Evolutionary conservation across 2,888 invertebrate species (phyloP).

Genomic region (Cyclophora punctaria): DNA sequence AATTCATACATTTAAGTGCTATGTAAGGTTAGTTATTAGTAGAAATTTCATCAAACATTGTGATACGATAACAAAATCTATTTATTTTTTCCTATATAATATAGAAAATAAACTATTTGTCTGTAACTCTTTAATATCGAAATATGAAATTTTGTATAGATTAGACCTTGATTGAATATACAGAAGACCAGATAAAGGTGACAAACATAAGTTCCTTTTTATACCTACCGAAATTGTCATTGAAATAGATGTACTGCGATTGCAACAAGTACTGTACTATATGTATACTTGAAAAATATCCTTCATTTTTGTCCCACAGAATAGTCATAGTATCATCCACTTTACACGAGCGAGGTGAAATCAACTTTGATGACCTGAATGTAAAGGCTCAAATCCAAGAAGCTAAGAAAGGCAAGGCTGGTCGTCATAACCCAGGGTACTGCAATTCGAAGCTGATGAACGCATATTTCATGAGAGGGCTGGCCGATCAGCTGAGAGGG

Average conservation of each 20-base stretch:
- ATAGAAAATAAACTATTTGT: too few species aligned
- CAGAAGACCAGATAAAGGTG: too few species aligned
- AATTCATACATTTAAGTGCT: too few species aligned
- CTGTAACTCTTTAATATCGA: too few species aligned
- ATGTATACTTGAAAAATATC: neutral
- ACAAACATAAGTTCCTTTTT: too few species aligned
- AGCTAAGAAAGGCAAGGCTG: slow-evolving; percentile 41
- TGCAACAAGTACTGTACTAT: neutral
- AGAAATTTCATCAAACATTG: too few species aligned
- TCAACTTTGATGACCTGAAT: slow-evolving; percentile 81
- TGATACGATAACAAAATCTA: too few species aligned
- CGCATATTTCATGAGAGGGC: slow-evolving; percentile 79
- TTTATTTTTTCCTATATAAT: too few species aligned
- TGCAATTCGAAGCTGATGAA: slow-evolving; percentile 87
- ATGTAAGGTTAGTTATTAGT: too few species aligned
- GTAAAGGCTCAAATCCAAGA: slow-evolving; percentile 64
- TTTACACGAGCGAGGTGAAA: slow-evolving; percentile 80
- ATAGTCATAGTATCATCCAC: slow-evolving; percentile 83
- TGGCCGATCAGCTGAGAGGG: slow-evolving; percentile 73
- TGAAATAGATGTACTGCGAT: neutral
- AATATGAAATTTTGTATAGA: too few species aligned
- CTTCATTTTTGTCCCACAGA: slow-evolving; percentile 51
- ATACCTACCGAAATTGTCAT: too few species aligned
- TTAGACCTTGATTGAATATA: too few species aligned
- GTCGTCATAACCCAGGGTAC: slow-evolving; percentile 76